Evolutionary conservation across 2,888 invertebrate genomes (phyloP).

Genomic region (Spisula subtruncata): DNA sequence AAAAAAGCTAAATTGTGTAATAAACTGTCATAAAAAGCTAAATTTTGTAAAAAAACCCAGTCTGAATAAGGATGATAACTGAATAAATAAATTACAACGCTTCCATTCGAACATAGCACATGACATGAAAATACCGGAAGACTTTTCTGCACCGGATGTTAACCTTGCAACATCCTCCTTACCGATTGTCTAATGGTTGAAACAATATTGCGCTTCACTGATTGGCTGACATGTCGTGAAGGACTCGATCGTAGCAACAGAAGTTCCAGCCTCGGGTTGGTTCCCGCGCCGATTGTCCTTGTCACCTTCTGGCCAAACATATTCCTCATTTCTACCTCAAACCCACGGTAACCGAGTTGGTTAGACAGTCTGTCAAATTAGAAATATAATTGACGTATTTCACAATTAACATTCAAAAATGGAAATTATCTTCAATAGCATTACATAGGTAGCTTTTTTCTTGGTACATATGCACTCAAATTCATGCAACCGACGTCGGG

Average conservation of each 20-base stretch:
- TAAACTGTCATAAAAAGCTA: too few species aligned
- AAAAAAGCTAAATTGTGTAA: too few species aligned
- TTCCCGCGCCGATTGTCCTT: slow-evolving; percentile 63
- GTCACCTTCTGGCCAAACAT: slow-evolving; percentile 52
- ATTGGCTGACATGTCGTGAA: slow-evolving; percentile 34
- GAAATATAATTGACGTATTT: neutral
- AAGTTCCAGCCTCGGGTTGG: slow-evolving; percentile 57
- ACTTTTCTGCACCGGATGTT: neutral
- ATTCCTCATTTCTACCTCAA: slow-evolving; percentile 59
- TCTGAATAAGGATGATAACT: too few species aligned
- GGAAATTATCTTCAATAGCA: neutral
- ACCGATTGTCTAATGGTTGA: slow-evolving; percentile 43
- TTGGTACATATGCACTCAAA: too few species aligned
- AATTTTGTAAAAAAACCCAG: too few species aligned
- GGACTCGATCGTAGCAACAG: slow-evolving; percentile 56
- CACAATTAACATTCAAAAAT: too few species aligned
- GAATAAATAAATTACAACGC: neutral
- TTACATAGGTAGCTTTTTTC: too few species aligned
- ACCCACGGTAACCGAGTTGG: slow-evolving; percentile 62
- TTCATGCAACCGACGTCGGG: too few species aligned
- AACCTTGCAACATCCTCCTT: slow-evolving; percentile 22
- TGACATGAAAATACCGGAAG: neutral
- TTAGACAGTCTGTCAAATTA: slow-evolving; percentile 38
- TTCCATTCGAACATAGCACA: neutral
- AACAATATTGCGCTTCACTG: slow-evolving; percentile 51